Base-by-base conservation (phyloP, 2,797 vertebrate genomes). In the Typhlichthys subterraneus region DNA sequence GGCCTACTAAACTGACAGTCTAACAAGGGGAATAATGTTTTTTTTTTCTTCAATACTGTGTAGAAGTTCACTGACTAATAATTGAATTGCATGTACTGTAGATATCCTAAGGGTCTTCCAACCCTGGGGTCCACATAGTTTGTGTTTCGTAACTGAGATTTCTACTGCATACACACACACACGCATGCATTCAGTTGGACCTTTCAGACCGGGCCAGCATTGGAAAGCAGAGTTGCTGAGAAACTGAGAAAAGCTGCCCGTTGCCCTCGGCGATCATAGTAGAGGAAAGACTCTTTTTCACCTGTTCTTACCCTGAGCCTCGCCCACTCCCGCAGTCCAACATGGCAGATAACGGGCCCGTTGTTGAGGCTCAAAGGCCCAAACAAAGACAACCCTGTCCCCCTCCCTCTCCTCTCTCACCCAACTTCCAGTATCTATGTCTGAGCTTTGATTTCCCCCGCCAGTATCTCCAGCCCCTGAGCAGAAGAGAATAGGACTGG, bases 311-410 rank as follows among this genome's bases (percentile, higher is more conserved):
- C 11, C 15, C 31, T 33, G 48, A 57, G 63, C 76, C 70, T 64
- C 73, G 55, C 80, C 49, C 48, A 31, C 17, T 71, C 66, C 82
- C 85, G 23, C 4, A 72, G 72, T 81, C 88, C 82, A 70, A 80
- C 67, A 57, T 48, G 75, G 70, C 65, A 84, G 81, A 93, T 91
- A 93, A 94, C 91, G 46, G 88, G 53, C 79, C 79, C 80, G 83
- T 92, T 92, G 91, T 93, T 57, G 90, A 85, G 81, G 67, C 13
- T 38, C 63, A 51, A 80, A 38, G 78, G 76, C 79, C 73, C 72
- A 74, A 87, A 94, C 93, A 94, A 94, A 92, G 89, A 82, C 83
- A 62, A 87, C 87, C 89, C 90, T 93, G 91, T 93, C 82, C 78
- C 73, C 65, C 67, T 65, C 58, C 50, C 59, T 57, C 50, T 8